A percentile compares a stretch with the other conserved stretches of the same genome.
These are phyloP conservation scores for Microplitis manilae DNA, from an alignment of 2,888 invertebrate genomes.

Conservation along the genomic window DNA sequence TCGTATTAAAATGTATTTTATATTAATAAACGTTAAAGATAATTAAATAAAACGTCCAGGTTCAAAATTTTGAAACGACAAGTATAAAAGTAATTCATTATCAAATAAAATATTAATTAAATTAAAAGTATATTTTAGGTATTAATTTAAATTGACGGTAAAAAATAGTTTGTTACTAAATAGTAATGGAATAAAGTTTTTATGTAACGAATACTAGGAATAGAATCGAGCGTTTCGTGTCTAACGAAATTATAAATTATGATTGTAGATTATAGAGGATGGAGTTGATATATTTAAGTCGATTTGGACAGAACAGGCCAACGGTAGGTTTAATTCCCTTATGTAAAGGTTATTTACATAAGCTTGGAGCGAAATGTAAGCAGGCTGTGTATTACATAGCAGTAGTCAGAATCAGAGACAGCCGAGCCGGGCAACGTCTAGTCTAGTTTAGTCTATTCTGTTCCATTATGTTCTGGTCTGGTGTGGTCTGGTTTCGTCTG, in stretches of 20 bases:
- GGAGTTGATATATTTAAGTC: not conserved
- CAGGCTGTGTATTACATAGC: not conserved
- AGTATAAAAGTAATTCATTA: too few species aligned
- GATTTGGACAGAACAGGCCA: not conserved
- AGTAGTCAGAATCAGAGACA: not conserved
- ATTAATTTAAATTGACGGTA: not conserved
- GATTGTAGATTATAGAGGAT: not conserved
- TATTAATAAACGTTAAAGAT: too few species aligned
- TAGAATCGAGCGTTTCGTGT: not conserved
- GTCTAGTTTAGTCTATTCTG: not conserved
- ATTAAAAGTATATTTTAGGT: not conserved
- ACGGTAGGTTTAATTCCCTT: not conserved
- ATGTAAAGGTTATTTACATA: not conserved
- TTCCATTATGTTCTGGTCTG: too few species aligned
- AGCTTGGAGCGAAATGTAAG: not conserved
- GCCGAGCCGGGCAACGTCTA: not conserved
- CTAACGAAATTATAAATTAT: not conserved
- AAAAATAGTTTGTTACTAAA: not conserved
- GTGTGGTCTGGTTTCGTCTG: not conserved
- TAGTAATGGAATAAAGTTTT: too few species aligned
- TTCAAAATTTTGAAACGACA: too few species aligned
- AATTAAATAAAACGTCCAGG: too few species aligned
- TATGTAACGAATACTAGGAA: too few species aligned
- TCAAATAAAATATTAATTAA: too few species aligned
- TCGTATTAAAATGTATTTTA: not conserved